phyloP scores from a whole-genome alignment of 2,113 vertebrate species.

The Gopherus evgoodei region DNA sequence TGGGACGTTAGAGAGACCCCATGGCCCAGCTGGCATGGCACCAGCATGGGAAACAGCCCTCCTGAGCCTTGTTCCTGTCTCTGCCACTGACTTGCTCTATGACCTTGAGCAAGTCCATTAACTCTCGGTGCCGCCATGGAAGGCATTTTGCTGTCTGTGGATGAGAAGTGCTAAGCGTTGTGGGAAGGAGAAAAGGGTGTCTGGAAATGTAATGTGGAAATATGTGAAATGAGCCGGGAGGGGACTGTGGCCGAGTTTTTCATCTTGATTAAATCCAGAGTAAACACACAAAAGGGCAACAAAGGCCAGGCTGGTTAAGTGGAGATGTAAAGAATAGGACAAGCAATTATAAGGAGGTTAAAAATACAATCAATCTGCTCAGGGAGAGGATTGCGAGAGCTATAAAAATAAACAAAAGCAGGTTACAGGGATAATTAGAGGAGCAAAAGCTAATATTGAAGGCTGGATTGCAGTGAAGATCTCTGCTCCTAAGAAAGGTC shows the following conservation, averaged over 20 bases:
- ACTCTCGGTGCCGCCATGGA: background rate
- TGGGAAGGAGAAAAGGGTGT: background rate
- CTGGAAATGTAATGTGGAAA: background rate
- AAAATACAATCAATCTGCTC: background rate
- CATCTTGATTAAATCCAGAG: background rate
- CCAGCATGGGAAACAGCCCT: background rate
- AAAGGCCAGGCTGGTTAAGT: background rate
- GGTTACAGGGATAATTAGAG: background rate
- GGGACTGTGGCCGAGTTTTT: background rate
- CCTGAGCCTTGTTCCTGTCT: background rate
- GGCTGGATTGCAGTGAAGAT: background rate
- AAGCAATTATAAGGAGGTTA: background rate
- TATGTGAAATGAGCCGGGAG: background rate
- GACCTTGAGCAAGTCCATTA: background rate
- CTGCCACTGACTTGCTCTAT: background rate
- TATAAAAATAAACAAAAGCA: background rate
- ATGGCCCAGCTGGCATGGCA: background rate
- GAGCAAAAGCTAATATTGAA: slow-evolving; percentile 8
- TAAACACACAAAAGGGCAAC: background rate
- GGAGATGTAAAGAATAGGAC: background rate
- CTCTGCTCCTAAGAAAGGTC: background rate
- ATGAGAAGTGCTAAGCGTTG: background rate
- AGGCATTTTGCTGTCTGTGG: background rate
- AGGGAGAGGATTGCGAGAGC: background rate
- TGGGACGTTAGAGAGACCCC: background rate